Evolutionary conservation across 92 coral and sea anemone genomes (phyloP).

Genomic region (Scolanthus callimorphus): DNA sequence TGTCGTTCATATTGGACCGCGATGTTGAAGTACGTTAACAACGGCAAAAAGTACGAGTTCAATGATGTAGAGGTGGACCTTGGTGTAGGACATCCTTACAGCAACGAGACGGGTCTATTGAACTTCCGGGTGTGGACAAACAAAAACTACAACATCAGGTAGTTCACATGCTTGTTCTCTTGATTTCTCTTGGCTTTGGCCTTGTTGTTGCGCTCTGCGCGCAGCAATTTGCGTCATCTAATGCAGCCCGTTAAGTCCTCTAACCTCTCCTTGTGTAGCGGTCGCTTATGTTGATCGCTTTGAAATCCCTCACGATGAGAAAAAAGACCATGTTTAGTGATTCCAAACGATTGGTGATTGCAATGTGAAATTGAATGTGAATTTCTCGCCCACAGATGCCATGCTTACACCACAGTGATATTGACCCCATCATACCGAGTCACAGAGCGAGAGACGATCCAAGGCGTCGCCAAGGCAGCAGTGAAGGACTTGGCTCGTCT

Average conservation of each 20-base stretch:
- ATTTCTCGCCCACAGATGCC: neutral
- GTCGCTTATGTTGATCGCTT: too few relatives aligned
- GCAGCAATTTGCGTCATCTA: too few relatives aligned
- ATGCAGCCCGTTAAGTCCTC: too few relatives aligned
- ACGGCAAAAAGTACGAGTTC: slow-evolving; percentile 3
- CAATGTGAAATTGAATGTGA: too few relatives aligned
- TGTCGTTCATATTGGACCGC: too few relatives aligned
- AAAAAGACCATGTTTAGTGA: too few relatives aligned
- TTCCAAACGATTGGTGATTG: too few relatives aligned
- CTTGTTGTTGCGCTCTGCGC: too few relatives aligned
- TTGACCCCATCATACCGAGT: slow-evolving; percentile 43
- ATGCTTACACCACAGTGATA: slow-evolving; percentile 14
- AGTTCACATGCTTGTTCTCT: neutral
- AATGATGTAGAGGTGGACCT: slow-evolving; percentile 3
- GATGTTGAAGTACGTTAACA: slow-evolving; percentile 6
- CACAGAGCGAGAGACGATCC: slow-evolving; percentile 33
- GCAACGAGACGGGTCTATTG: slow-evolving; percentile 3
- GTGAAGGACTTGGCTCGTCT: slow-evolving; percentile 21
- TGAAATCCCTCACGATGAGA: too few relatives aligned
- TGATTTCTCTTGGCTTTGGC: too few relatives aligned
- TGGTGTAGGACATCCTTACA: slow-evolving; percentile 10
- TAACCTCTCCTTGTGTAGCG: too few relatives aligned
- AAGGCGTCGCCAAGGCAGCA: slow-evolving; percentile 38
- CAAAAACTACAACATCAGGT: slow-evolving; percentile 7
- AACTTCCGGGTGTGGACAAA: slow-evolving; percentile 15